phyloP scores from a whole-genome alignment of 92 coral and sea anemone genomes.

The Siderastrea radians region DNA sequence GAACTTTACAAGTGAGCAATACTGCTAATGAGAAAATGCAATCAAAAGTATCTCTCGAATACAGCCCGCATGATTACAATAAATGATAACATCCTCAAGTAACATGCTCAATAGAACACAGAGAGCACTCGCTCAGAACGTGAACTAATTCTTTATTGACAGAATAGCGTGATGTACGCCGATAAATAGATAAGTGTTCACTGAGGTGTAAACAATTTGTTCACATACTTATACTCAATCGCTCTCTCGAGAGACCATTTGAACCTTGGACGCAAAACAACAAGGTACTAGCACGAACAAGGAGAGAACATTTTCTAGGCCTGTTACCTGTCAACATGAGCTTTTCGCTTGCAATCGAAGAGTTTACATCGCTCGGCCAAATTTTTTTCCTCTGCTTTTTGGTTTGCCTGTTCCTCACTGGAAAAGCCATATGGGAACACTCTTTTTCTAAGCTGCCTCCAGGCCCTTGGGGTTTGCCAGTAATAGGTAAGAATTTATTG shows the following conservation, averaged over 20 bases:
- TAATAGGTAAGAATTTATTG: slow-evolving; percentile 39
- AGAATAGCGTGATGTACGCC: slow-evolving; percentile 17
- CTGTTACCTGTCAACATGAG: neutral
- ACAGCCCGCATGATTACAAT: neutral
- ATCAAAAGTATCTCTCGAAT: neutral
- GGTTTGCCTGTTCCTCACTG: slow-evolving; percentile 20
- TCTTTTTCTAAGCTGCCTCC: slow-evolving; percentile 41
- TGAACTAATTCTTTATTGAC: slow-evolving; percentile 12
- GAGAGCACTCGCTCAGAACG: neutral
- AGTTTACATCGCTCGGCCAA: neutral
- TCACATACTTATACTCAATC: neutral
- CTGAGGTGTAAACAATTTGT: slow-evolving; percentile 23
- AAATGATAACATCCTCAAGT: neutral
- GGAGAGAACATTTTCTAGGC: neutral
- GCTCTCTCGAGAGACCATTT: slow-evolving; percentile 19
- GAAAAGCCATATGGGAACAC: slow-evolving; percentile 20
- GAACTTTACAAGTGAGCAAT: neutral
- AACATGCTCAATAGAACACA: neutral
- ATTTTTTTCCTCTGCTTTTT: slow-evolving; percentile 22
- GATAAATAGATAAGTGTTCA: slow-evolving; percentile 3
- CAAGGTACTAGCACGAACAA: neutral
- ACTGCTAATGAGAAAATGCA: neutral
- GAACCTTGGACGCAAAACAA: slow-evolving; percentile 22
- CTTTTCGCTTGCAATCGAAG: neutral
- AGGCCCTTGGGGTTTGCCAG: slow-evolving; percentile 72